Percentiles rank a stretch among this genome's conserved stretches.
phyloP scores from a whole-genome alignment of 2,888 invertebrate species.

The Euplagia quadripunctaria region DNA sequence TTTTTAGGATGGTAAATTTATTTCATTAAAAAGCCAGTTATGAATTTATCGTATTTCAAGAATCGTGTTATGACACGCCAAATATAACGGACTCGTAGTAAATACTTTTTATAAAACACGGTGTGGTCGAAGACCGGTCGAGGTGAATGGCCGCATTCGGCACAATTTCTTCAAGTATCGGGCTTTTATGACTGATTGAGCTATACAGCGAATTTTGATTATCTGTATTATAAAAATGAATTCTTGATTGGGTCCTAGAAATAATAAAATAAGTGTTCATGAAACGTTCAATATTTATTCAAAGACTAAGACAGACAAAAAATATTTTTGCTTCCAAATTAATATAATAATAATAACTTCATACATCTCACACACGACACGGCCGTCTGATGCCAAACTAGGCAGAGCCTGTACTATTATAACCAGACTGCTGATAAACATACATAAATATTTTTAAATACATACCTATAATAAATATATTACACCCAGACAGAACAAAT shows the following conservation, averaged over 20 bases:
- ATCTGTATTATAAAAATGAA: not conserved
- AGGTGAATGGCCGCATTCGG: constrained; percentile 72
- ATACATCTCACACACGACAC: no score
- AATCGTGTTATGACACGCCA: constrained; percentile 54
- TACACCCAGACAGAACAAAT: no score
- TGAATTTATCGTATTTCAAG: constrained; percentile 34
- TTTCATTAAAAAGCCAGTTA: constrained; percentile 27
- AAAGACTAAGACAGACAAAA: no score
- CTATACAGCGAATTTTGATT: constrained; percentile 31
- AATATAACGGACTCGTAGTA: constrained; percentile 60
- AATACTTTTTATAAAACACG: constrained; percentile 52
- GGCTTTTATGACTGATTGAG: constrained; percentile 43
- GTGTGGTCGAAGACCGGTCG: constrained; percentile 62
- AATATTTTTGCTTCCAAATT: not conserved
- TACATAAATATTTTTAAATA: no score
- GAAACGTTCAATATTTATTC: no score
- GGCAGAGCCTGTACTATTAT: no score
- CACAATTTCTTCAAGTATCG: constrained; percentile 52
- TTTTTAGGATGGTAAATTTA: constrained; percentile 5
- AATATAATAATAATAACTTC: not conserved
- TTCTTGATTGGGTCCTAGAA: not conserved
- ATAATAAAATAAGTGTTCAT: not conserved
- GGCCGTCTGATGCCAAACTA: no score
- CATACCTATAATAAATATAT: no score
- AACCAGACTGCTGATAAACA: no score